phyloP scores from a whole-genome alignment of 2,888 invertebrate genomes.

The Tridacna crocea region DNA sequence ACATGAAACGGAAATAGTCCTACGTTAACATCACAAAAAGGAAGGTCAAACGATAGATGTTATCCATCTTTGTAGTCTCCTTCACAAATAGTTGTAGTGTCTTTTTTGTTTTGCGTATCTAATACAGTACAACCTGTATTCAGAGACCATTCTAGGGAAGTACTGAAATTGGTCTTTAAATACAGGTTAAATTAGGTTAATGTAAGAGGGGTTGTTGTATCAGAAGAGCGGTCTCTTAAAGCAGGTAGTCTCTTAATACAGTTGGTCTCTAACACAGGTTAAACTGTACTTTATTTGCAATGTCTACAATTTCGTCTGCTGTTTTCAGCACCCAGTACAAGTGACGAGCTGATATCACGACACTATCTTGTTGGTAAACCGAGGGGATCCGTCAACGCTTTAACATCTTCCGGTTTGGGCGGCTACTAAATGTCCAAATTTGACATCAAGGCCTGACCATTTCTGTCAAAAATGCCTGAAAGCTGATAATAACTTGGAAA shows the following conservation, averaged over 20 bases:
- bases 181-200: too few species aligned
- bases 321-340: slow-evolving; percentile 38
- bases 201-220: too few species aligned
- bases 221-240: too few species aligned
- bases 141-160: too few species aligned
- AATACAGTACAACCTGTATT: too few species aligned
- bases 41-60: neutral
- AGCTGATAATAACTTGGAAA: neutral
- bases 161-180: too few species aligned
- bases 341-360: slow-evolving; percentile 33
- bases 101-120: slow-evolving; percentile 20
- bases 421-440: neutral
- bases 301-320: slow-evolving; percentile 26
- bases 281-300: slow-evolving; percentile 30
- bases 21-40: slow-evolving; percentile 2
- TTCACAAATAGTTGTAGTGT: slow-evolving; percentile 34
- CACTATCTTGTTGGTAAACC: slow-evolving; percentile 33
- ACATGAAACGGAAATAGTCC: too few species aligned
- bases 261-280: too few species aligned
- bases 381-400: slow-evolving; percentile 8
- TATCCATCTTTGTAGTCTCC: slow-evolving; percentile 9
- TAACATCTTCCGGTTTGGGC: neutral
- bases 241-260: too few species aligned
- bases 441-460: neutral
- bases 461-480: neutral